A percentile compares a stretch with the other conserved stretches of the same genome.
Conservation (phyloP, 1,140 invertebrate genomes). For the Neodiprion lecontei region DNA sequence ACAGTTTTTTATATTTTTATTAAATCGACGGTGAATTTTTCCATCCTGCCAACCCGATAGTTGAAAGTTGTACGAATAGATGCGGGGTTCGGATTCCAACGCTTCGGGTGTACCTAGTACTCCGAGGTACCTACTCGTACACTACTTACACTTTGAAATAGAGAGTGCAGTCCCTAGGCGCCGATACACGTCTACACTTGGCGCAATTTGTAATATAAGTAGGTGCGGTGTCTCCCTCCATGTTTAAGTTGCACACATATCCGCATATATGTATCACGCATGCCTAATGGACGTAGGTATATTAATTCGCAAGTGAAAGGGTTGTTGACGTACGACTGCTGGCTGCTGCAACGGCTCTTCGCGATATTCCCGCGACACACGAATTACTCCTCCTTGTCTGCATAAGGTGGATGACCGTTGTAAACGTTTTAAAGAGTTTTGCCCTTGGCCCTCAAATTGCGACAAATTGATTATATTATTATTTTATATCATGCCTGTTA, state of each 20-base stretch:
- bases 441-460: background rate
- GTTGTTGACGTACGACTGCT: background rate
- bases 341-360: too few species aligned
- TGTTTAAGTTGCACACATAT: background rate
- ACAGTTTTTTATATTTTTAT: too few species aligned
- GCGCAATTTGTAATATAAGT: background rate
- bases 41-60: too few species aligned
- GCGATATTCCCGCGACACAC: too few species aligned
- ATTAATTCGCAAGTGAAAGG: slow-evolving; percentile 7
- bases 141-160: too few species aligned
- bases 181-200: background rate
- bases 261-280: background rate
- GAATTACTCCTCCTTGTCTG: too few species aligned
- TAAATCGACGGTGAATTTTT: too few species aligned
- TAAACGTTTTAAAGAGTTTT: background rate
- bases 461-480: background rate
- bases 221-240: background rate
- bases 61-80: too few species aligned
- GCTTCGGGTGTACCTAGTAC: too few species aligned
- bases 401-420: too few species aligned
- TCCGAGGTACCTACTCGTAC: too few species aligned
- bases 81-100: too few species aligned
- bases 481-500: background rate
- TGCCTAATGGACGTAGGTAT: background rate
- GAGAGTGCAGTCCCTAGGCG: background rate